phyloP scores from a whole-genome alignment of 2,113 vertebrate species.

The Saguinus midas region DNA sequence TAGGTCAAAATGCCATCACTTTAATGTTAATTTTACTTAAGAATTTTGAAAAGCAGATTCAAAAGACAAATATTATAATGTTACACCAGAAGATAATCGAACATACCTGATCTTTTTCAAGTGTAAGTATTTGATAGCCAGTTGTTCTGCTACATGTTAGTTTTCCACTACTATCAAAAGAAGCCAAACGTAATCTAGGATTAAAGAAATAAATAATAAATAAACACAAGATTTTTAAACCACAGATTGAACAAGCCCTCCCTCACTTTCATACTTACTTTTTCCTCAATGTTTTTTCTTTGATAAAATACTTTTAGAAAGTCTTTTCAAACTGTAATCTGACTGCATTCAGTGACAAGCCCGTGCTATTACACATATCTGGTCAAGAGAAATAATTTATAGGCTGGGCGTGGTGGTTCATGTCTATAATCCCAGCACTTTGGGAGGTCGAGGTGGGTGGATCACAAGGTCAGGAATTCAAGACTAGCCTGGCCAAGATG shows the following conservation, averaged over 20 bases:
- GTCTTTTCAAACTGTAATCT: conserved; percentile 9
- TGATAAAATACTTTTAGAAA: background rate
- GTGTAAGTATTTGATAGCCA: conserved; percentile 94
- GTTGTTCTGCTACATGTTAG: conserved; percentile 93
- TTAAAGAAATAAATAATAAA: conserved; percentile 22
- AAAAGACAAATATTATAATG: conserved; percentile 27
- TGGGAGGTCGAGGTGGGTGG: no score
- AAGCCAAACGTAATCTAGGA: conserved; percentile 92
- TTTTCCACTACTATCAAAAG: conserved; percentile 94
- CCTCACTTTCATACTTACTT: background rate
- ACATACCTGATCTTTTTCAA: conserved; percentile 97
- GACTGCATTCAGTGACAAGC: background rate
- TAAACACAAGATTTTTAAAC: background rate
- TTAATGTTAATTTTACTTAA: conserved; percentile 24
- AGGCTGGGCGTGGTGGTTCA: no score
- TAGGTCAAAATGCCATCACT: conserved; percentile 14
- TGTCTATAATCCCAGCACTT: no score
- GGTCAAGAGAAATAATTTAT: background rate
- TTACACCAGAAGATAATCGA: background rate
- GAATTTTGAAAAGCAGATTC: conserved; percentile 27
- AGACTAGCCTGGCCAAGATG: no score
- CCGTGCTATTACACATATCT: background rate
- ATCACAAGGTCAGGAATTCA: no score
- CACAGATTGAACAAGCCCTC: background rate
- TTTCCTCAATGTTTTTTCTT: background rate